A percentile compares a stretch with the other conserved stretches of the same genome.
Conservation (phyloP, 2,113 vertebrate genomes). For the Alouatta palliata region DNA sequence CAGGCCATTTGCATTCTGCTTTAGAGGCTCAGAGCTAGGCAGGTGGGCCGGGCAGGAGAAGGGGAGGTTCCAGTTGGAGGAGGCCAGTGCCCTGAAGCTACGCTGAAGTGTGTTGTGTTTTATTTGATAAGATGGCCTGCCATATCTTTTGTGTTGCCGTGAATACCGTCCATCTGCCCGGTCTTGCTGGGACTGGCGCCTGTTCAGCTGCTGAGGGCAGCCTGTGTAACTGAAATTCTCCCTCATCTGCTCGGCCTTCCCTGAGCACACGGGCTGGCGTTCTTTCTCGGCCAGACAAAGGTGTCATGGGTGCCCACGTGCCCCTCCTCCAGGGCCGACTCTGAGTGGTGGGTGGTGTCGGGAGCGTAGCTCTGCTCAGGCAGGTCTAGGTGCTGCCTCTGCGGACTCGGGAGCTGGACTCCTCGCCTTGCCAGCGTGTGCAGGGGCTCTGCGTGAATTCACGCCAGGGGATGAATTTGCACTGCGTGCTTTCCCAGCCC, state of each 20-base stretch:
- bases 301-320: background rate
- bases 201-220: slow-evolving; percentile 41
- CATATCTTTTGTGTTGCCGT: slow-evolving; percentile 77
- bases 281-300: slow-evolving; percentile 64
- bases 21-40: slow-evolving; percentile 31
- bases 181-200: slow-evolving; percentile 59
- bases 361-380: background rate
- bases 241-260: slow-evolving; percentile 54
- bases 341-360: background rate
- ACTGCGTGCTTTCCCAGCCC: rapidly evolving
- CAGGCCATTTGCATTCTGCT: slow-evolving; percentile 47
- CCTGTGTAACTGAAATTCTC: slow-evolving; percentile 54
- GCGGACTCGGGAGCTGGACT: rapidly evolving
- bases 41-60: slow-evolving; percentile 78
- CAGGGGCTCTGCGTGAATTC: rapidly evolving
- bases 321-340: background rate
- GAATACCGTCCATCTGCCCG: slow-evolving; percentile 84
- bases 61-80: slow-evolving; percentile 69
- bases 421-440: rapidly evolving
- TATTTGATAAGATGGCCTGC: slow-evolving; percentile 9
- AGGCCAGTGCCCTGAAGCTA: slow-evolving; percentile 67
- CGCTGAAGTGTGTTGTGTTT: slow-evolving; percentile 25
- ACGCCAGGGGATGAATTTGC: rapidly evolving
- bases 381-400: background rate
- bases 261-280: background rate